Evolutionary conservation across 2,888 invertebrate genomes (phyloP).

Genomic region (Minunthozetes semirufus): DNA sequence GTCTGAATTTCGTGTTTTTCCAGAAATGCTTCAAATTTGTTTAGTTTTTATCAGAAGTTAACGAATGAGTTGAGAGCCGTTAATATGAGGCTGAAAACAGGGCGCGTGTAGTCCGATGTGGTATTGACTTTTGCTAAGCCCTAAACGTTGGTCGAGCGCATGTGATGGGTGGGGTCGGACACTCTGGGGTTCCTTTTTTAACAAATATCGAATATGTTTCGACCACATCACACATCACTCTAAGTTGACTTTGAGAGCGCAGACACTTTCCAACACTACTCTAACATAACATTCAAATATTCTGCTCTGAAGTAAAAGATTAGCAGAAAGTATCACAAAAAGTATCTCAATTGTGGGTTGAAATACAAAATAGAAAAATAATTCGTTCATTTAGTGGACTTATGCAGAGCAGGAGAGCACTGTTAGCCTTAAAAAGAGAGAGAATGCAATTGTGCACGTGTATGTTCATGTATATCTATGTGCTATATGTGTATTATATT

Average conservation of each 20-base stretch:
- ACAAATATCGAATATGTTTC: conserved; percentile 20
- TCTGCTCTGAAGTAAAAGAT: not conserved
- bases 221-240: conserved; percentile 26
- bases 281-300: not conserved
- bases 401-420: not conserved
- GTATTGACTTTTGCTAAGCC: conserved; percentile 24
- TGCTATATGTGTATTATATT: too few relatives aligned
- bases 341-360: conserved; percentile 24
- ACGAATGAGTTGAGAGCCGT: not conserved
- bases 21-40: not conserved
- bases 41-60: not conserved
- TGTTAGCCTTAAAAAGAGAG: not conserved
- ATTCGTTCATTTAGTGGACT: conserved; percentile 4
- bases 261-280: not conserved
- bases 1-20: too few relatives aligned
- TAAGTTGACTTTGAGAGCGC: conserved; percentile 8
- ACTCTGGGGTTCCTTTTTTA: conserved; percentile 24
- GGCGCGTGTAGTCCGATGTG: conserved; percentile 27
- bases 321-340: not conserved
- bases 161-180: conserved; percentile 31
- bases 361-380: conserved; percentile 15
- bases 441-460: conserved; percentile 12
- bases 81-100: conserved; percentile 19
- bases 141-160: conserved; percentile 23
- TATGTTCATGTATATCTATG: too few relatives aligned